Percentiles rank a stretch among this genome's conserved stretches.
Conservation (phyloP, 2,888 invertebrate genomes). For the Lycaena phlaeas region DNA sequence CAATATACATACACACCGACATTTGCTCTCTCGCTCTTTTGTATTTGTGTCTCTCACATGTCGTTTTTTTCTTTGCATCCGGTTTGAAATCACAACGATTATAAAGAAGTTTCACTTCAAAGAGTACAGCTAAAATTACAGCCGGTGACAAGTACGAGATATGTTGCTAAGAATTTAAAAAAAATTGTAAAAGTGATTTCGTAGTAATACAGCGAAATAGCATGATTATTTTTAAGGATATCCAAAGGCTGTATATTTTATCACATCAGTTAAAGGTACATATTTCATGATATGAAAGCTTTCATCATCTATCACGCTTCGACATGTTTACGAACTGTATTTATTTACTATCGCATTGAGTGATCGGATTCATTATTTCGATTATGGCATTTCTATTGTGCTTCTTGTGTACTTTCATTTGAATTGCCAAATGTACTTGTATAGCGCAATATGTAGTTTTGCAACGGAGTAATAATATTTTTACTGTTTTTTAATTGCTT, state of each 20-base stretch:
- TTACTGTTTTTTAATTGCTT: no score
- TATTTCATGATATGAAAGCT: constrained; percentile 54
- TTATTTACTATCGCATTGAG: constrained; percentile 57
- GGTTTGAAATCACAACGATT: no score
- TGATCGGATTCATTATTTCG: constrained; percentile 58
- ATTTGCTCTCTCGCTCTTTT: no score
- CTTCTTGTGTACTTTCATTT: constrained; percentile 16
- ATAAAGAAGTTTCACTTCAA: no score
- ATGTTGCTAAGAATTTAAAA: no score
- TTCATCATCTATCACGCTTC: constrained; percentile 61
- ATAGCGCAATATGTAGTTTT: neutral
- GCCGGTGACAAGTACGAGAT: no score
- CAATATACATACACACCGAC: no score
- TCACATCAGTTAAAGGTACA: constrained; percentile 28
- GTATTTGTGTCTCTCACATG: no score
- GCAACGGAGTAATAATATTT: neutral
- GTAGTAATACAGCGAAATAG: no score
- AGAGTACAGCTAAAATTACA: no score
- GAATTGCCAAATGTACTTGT: constrained; percentile 9
- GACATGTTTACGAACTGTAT: constrained; percentile 64
- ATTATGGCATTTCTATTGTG: constrained; percentile 32
- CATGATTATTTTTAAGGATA: neutral
- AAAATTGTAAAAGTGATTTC: no score
- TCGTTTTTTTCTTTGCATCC: no score
- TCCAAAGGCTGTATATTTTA: neutral